Evolutionary conservation across 2,888 invertebrate species (phyloP).

Genomic region (Lingula anatina): DNA sequence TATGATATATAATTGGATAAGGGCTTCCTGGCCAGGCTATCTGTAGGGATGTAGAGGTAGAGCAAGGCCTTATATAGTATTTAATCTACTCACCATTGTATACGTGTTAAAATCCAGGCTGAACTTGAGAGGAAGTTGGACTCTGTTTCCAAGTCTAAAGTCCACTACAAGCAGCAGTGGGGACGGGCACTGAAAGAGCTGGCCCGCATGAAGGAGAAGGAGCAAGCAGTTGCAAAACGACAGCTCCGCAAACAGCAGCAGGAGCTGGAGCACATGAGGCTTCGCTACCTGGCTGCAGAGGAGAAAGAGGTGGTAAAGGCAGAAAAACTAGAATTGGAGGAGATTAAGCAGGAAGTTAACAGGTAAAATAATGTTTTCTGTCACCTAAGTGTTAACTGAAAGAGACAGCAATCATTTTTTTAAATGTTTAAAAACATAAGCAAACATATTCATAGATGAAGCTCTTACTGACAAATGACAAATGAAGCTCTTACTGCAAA

Average conservation of each 20-base stretch:
- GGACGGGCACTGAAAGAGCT: conserved; percentile 51
- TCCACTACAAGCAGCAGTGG: conserved; percentile 55
- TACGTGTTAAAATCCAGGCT: no score
- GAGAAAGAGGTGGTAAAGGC: conserved; percentile 47
- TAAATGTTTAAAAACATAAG: no score
- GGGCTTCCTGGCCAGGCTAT: no score
- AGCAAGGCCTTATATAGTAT: no score
- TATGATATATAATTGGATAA: no score
- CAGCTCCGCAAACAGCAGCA: conserved; percentile 37
- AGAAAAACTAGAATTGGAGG: conserved; percentile 44
- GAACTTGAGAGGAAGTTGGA: conserved; percentile 52
- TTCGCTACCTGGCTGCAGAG: conserved; percentile 49
- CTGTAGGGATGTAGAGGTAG: no score
- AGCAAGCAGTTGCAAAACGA: conserved; percentile 44
- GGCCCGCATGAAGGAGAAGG: conserved; percentile 46
- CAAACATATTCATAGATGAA: no score
- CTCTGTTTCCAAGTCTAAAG: conserved; percentile 47
- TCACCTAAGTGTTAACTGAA: no score
- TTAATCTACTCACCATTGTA: no score
- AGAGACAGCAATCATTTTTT: no score
- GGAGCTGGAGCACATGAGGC: conserved; percentile 50
- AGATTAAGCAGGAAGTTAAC: conserved; percentile 47
- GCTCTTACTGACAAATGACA: no score
- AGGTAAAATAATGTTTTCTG: conserved; percentile 40
- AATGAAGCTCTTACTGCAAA: no score